Base-by-base conservation (phyloP, 2,888 invertebrate genomes). In the Meganola albula region DNA sequence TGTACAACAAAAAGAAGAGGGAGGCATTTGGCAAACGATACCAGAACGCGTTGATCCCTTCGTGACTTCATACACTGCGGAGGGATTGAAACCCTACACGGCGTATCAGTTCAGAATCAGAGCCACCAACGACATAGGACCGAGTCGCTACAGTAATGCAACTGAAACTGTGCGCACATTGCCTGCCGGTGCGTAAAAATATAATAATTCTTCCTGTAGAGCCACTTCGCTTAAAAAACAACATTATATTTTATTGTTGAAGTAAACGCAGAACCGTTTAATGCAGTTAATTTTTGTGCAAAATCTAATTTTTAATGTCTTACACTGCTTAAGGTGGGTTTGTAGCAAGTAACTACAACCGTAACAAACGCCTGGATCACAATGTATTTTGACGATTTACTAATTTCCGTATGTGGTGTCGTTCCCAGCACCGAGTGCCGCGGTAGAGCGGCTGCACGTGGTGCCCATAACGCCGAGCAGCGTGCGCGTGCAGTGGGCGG, bases 41-140 rank as follows among this genome's bases (percentile, higher is more conserved):
- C 91, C 94, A 0, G 95, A 95, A 65, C 89, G 96, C 31, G 94
- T 98, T 1, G 95, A 96, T 70, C 96, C 97, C 0, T 90, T 92
- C 48, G 87, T 94, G 5, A 95, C 93, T 0, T 94, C 95, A 0
- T 97, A 95, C 65, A 97, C 96, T 0, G 95, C 95, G 0, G 90
- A 90, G 5, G 91, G 91, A 27, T 84, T 99, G 24, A 93, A 93
- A 56, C 97, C 99, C 0, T 94, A 93, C 66, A 96, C 96, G 0
- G 89, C 90, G 0, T 98, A 98, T 72, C 92, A 93, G 62, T 98
- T 98, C 76, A 89, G 98, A 27, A 95, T 99, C 50, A 93, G 96
- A 70, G 98, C 97, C 1, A 95, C 95, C 7, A 99, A 99, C 67
- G 99, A 99, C 68, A 93, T 98, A 34, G 98, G 98, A 0, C 95